Percentiles rank a stretch among this genome's conserved stretches.
Evolutionary conservation across 1,140 invertebrate species (phyloP).

Genomic region (Drosophila nebulosa): DNA sequence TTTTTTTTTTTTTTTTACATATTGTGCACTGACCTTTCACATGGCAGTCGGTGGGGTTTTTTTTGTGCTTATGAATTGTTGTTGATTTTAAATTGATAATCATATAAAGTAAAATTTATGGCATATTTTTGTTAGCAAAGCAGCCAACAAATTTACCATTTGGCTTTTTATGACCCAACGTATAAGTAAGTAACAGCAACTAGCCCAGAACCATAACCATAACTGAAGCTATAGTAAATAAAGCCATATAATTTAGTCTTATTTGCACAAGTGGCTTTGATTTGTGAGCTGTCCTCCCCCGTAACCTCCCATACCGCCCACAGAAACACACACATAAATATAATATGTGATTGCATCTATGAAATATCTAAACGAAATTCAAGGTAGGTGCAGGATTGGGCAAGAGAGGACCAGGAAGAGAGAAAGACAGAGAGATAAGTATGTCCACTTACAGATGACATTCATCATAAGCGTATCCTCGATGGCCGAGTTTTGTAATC

Average conservation of each 20-base stretch:
- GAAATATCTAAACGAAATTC: constrained; percentile 48
- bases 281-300: constrained; percentile 36
- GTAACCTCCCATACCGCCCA: neutral
- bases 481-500: constrained; percentile 86
- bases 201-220: constrained; percentile 10
- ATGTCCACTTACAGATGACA: constrained; percentile 90
- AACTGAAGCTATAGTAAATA: neutral
- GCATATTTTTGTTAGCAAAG: constrained; percentile 20
- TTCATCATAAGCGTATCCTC: constrained; percentile 91
- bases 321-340: neutral
- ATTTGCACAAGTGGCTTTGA: constrained; percentile 60
- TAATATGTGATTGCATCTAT: constrained; percentile 35
- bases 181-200: constrained; percentile 53
- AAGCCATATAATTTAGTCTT: constrained; percentile 69
- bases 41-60: neutral
- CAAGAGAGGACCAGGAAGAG: neutral
- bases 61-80: constrained; percentile 31
- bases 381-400: neutral
- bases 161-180: constrained; percentile 57
- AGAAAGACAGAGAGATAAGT: neutral
- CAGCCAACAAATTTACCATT: constrained; percentile 32
- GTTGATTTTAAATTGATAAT: constrained; percentile 72
- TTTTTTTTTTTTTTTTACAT: constrained; percentile 8
- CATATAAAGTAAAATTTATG: constrained; percentile 74
- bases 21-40: constrained; percentile 21